Conservation (phyloP, 2,888 invertebrate genomes). For the Hyposoter didymator region DNA sequence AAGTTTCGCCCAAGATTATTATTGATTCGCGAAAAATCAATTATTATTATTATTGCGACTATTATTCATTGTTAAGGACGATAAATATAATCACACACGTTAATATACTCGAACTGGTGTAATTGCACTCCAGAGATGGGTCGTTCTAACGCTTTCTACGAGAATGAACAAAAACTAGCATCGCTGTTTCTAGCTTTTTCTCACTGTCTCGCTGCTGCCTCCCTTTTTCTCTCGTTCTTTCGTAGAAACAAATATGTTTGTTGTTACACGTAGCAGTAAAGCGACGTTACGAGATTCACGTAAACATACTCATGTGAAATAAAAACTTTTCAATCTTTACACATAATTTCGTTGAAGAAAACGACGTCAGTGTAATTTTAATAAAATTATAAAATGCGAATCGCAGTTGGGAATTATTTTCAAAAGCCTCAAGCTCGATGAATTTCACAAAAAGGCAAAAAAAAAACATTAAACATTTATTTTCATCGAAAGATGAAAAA, state of each 20-base stretch:
- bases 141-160: slow-evolving; percentile 48
- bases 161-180: slow-evolving; percentile 51
- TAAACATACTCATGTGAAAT: neutral
- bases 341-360: neutral
- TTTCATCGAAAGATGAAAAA: neutral
- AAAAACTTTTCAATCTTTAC: neutral
- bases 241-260: slow-evolving; percentile 20
- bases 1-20: neutral
- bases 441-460: too few species aligned
- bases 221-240: slow-evolving; percentile 2
- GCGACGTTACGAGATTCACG: slow-evolving; percentile 56
- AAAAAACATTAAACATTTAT: neutral
- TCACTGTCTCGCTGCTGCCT: slow-evolving; percentile 19
- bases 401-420: neutral
- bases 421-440: too few species aligned
- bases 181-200: slow-evolving; percentile 39
- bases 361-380: neutral
- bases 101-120: slow-evolving; percentile 59
- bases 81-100: slow-evolving; percentile 60
- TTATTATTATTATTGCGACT: slow-evolving; percentile 9
- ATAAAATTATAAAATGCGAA: neutral
- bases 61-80: slow-evolving; percentile 30
- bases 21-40: too few species aligned
- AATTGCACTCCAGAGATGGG: slow-evolving; percentile 45
- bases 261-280: slow-evolving; percentile 44